Percentiles rank a stretch among this genome's conserved stretches.
These are phyloP conservation scores for Lutraria lutraria DNA, from an alignment of 2,888 invertebrate species.

Conservation along the genomic window DNA sequence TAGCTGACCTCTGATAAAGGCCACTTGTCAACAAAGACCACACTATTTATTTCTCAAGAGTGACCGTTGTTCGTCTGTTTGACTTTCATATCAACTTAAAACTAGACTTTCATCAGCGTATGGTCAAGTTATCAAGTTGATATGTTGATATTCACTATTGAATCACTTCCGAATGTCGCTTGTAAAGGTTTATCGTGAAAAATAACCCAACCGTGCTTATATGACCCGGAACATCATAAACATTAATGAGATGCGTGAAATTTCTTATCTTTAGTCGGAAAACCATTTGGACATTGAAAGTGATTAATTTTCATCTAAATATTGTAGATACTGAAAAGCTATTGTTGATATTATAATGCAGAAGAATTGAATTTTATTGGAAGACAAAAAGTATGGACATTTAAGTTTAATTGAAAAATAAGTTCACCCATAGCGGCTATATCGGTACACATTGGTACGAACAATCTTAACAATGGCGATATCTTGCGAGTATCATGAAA, in stretches of 20 bases:
- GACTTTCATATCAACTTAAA: too few species aligned
- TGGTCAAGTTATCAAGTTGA: too few species aligned
- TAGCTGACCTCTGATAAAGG: too few species aligned
- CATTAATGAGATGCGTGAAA: slow-evolving; percentile 5
- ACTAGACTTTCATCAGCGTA: too few species aligned
- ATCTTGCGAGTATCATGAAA: too few species aligned
- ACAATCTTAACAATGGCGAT: too few species aligned
- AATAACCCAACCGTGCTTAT: not conserved
- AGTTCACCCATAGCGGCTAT: not conserved
- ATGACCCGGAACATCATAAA: not conserved
- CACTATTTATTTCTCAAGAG: too few species aligned
- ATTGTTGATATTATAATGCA: not conserved
- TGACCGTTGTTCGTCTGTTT: too few species aligned
- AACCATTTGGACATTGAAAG: slow-evolving; percentile 1
- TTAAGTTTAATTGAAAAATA: slow-evolving; percentile 2
- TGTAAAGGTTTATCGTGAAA: not conserved
- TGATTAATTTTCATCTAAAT: not conserved
- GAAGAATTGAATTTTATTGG: slow-evolving; percentile 4
- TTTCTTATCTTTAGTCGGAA: too few species aligned
- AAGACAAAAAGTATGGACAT: not conserved
- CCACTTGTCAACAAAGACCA: too few species aligned
- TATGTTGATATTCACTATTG: too few species aligned
- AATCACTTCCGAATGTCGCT: not conserved
- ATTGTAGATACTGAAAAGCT: not conserved
- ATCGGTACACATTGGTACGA: too few species aligned